phyloP scores from a whole-genome alignment of 2,113 vertebrate species.

The Chlamydotis undulata region DNA sequence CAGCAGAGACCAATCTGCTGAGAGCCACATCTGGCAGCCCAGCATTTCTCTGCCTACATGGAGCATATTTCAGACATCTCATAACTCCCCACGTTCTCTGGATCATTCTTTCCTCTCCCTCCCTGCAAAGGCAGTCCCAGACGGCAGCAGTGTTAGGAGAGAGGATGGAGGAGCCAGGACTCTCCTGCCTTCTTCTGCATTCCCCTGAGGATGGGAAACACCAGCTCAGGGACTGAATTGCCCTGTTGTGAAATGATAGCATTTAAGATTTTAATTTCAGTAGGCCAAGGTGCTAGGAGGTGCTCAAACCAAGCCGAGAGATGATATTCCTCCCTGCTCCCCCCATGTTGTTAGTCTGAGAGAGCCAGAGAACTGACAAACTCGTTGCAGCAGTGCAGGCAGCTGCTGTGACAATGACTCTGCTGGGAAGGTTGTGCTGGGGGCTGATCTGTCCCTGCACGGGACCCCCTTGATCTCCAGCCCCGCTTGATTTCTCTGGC shows the following conservation, averaged over 20 bases:
- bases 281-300: background rate
- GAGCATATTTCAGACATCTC: background rate
- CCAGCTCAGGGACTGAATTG: background rate
- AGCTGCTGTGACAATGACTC: background rate
- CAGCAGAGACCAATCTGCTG: background rate
- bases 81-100: background rate
- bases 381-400: background rate
- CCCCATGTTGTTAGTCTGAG: fast-evolving
- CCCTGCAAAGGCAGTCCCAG: background rate
- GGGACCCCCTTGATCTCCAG: background rate
- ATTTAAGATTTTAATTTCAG: background rate
- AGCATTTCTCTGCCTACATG: background rate
- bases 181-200: background rate
- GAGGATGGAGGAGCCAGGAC: background rate
- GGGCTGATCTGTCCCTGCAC: background rate
- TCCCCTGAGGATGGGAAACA: background rate
- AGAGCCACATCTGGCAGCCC: background rate
- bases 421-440: background rate
- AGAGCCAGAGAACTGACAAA: background rate
- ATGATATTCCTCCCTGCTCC: background rate
- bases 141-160: background rate
- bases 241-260: background rate
- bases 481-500: constrained; percentile 63
- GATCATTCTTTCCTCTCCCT: background rate
- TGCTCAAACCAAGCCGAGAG: background rate